Base-by-base conservation (phyloP, 2,113 vertebrate species). In the Urocynchramus pylzowi region DNA sequence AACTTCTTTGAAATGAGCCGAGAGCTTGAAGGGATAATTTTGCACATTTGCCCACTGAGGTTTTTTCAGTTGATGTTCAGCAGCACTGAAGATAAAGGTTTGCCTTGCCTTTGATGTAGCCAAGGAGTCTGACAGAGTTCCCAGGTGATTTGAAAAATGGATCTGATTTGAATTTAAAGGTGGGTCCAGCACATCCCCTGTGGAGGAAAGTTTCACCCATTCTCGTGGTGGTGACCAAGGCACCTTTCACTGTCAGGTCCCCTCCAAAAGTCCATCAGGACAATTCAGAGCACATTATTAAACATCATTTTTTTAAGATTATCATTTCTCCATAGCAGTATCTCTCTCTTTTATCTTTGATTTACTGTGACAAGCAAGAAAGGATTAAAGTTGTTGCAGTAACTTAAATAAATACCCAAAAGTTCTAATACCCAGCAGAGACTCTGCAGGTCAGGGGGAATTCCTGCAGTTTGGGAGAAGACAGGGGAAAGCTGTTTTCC, bases 41-140 rank as follows among this genome's bases (percentile, higher is more conserved):
- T 65, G 24, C 41, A 30, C 24, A 0, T 90, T 80, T 70, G 35
- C 21, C 23, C 27, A 14, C 2, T 60, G 85, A 27, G n/a, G 37
- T 22, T 54, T 54, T 69, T 54, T 20, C 69, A 64, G 73, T 12
- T 26, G 50, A 22, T 35, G 64, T 8, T 87, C 61, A 75, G 30
- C 89, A 93, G 78, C 41, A 7, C 16, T 2, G 13, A 26, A 82
- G 71, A 92, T n/a, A 47, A 95, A 97, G 61, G 59, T 49, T 84
- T 91, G 50, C 20, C 8, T 92, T 80, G 54, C 53, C 75, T 97
- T 97, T 97, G 86, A 97, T 95, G 93, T 77, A 39, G 70, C 76
- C 91, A 71, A 83, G 69, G 77, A 78, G 59, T 67, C 91, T 92
- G 87, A 76, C 1, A 10, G 64, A 39, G 24, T 30, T 89, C 91